These are phyloP conservation scores for Hydrozoanthus gracilis DNA, from an alignment of 92 coral and sea anemone genomes.

Conservation along the genomic window DNA sequence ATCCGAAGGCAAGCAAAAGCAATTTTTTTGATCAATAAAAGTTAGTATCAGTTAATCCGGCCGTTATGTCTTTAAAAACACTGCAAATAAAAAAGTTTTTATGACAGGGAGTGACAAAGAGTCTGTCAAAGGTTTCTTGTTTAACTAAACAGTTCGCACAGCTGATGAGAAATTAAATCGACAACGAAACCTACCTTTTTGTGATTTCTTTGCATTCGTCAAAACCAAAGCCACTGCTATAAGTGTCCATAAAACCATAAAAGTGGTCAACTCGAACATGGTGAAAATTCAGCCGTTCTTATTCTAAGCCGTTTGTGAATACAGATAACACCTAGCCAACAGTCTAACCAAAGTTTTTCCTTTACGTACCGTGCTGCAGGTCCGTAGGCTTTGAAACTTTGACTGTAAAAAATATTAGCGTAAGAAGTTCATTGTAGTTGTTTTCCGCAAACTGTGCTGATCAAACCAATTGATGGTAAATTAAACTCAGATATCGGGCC, in stretches of 20 bases:
- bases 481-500: not conserved
- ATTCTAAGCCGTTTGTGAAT: not conserved
- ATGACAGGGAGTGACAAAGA: not conserved
- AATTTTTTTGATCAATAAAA: too few species aligned
- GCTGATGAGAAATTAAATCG: not conserved
- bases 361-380: not conserved
- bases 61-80: not conserved
- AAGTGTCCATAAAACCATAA: not conserved
- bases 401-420: not conserved
- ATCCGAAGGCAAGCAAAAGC: too few species aligned
- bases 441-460: not conserved
- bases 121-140: not conserved
- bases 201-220: not conserved
- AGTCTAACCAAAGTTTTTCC: not conserved
- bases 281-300: not conserved
- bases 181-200: conserved; percentile 5
- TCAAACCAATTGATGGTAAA: not conserved
- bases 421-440: not conserved
- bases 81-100: not conserved
- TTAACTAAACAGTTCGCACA: not conserved
- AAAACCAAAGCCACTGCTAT: not conserved
- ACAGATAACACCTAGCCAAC: not conserved
- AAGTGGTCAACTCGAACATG: not conserved
- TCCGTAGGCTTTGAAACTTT: not conserved
- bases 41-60: not conserved